These are phyloP conservation scores for Machimus rusticus DNA, from an alignment of 2,888 invertebrate genomes.

Conservation along the genomic window DNA sequence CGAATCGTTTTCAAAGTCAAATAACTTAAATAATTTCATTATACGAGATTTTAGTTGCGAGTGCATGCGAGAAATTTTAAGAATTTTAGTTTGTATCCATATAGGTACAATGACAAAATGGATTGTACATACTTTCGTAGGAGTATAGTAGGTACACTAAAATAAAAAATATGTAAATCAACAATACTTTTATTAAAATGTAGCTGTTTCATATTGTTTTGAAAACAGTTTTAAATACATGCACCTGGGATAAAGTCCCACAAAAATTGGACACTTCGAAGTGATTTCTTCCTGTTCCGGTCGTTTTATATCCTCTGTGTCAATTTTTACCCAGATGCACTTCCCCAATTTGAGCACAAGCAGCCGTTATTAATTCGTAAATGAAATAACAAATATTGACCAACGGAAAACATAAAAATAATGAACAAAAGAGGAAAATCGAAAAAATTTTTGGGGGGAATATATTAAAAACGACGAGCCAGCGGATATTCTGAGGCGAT, in stretches of 20 bases:
- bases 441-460: background rate
- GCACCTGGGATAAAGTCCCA: background rate
- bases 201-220: background rate
- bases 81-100: no score
- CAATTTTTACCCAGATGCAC: background rate
- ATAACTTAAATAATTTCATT: no score
- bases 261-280: background rate
- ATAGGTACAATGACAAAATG: no score
- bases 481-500: background rate
- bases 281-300: background rate
- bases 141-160: no score
- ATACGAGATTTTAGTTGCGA: no score
- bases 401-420: background rate
- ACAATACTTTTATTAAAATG: no score
- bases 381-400: constrained; percentile 11
- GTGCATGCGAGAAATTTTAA: no score
- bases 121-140: no score
- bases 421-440: background rate
- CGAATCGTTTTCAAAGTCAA: no score
- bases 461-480: background rate
- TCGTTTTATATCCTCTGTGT: background rate
- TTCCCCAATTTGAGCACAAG: background rate
- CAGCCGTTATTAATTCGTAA: constrained; percentile 7
- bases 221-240: background rate
- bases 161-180: no score